Percentiles rank a stretch among this genome's conserved stretches.
Evolutionary conservation across 2,888 invertebrate species (phyloP).

Genomic region (Lacanobia wlatinum): DNA sequence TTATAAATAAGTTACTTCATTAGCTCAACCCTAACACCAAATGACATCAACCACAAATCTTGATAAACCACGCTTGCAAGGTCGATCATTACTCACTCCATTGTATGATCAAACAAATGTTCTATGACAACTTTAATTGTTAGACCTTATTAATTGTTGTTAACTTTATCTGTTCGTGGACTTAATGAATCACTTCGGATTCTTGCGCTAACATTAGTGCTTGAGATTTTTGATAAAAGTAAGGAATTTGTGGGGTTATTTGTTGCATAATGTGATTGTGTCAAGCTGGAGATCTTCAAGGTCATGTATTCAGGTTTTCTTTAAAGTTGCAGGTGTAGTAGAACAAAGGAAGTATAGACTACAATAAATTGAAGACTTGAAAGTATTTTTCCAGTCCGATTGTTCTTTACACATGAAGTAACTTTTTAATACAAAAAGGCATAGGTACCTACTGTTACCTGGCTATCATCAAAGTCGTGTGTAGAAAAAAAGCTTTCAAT

Average conservation of each 20-base stretch:
- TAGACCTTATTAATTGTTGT: conserved; percentile 74
- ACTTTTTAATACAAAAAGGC: no score
- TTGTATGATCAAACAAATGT: conserved; percentile 69
- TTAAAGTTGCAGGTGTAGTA: no score
- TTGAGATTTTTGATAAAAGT: conserved; percentile 39
- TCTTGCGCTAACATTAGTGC: conserved; percentile 20
- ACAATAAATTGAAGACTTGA: no score
- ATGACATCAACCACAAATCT: conserved; percentile 72
- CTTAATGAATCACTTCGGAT: conserved; percentile 48
- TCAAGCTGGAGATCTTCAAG: no score
- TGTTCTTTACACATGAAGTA: no score
- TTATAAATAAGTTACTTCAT: not conserved
- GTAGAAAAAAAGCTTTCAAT: not conserved
- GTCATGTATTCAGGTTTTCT: no score
- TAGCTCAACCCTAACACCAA: conserved; percentile 61
- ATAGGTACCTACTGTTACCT: no score
- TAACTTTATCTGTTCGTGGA: conserved; percentile 64
- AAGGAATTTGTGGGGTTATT: not conserved
- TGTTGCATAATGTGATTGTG: no score
- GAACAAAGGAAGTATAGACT: no score
- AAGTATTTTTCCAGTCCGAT: no score
- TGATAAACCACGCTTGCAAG: conserved; percentile 68
- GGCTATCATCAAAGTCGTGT: no score
- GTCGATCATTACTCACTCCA: conserved; percentile 73
- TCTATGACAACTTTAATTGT: conserved; percentile 77